These are phyloP conservation scores for Panagrolaimus sp. DNA, from an alignment of 1,140 invertebrate species.

Conservation along the genomic window DNA sequence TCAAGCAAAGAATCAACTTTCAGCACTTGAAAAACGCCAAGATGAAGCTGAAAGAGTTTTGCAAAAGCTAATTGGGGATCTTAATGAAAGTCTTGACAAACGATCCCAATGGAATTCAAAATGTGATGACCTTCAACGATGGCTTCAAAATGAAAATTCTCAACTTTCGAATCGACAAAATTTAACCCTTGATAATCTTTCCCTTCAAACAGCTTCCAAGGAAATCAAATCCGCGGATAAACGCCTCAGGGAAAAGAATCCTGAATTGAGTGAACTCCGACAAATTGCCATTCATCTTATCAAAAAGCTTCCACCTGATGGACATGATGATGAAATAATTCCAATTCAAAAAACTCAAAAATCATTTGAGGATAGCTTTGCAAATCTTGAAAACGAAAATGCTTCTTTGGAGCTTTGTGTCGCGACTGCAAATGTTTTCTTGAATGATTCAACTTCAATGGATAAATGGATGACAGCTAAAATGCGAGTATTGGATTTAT, in stretches of 20 bases:
- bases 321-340: neutral
- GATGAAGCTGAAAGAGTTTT: slow-evolving; percentile 19
- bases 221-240: slow-evolving; percentile 7
- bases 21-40: slow-evolving; percentile 9
- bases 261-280: slow-evolving; percentile 13
- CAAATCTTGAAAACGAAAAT: slow-evolving; percentile 7
- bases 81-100: neutral
- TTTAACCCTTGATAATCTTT: neutral
- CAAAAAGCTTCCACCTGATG: neutral
- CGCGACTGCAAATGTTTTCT: neutral
- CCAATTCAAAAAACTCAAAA: neutral
- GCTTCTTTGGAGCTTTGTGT: slow-evolving; percentile 12
- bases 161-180: slow-evolving; percentile 2
- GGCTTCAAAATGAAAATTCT: slow-evolving; percentile 11
- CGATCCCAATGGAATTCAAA: slow-evolving; percentile 4
- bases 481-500: neutral
- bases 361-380: neutral
- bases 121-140: slow-evolving; percentile 15
- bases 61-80: neutral
- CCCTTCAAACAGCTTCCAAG: neutral
- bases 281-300: neutral
- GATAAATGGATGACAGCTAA: slow-evolving; percentile 22
- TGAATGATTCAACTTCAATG: neutral
- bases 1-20: neutral
- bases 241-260: slow-evolving; percentile 7